A percentile compares a stretch with the other conserved stretches of the same genome.
Evolutionary conservation across 2,113 vertebrate species (phyloP).

Genomic region (Australoheros scitulus): DNA sequence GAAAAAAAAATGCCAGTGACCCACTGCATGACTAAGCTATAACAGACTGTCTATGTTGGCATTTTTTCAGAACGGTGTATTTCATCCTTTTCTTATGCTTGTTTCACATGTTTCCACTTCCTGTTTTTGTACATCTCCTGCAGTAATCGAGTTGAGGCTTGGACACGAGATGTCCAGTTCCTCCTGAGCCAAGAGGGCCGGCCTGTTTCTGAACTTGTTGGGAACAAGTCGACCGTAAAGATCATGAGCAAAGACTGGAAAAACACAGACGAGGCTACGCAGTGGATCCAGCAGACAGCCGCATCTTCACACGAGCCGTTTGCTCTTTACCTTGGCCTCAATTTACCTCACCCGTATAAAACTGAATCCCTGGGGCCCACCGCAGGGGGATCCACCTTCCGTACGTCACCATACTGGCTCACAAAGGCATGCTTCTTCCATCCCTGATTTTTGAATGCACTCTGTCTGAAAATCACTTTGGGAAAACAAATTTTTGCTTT

Average conservation of each 20-base stretch:
- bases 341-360: conserved; percentile 93
- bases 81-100: background rate
- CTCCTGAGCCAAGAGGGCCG: conserved; percentile 92
- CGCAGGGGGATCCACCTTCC: conserved; percentile 93
- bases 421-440: conserved; percentile 79
- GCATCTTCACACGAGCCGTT: conserved; percentile 82
- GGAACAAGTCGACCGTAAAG: conserved; percentile 79
- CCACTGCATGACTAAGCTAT: background rate
- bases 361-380: conserved; percentile 88
- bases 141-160: conserved; percentile 97
- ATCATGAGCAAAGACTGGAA: conserved; percentile 89
- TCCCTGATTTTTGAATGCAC: background rate
- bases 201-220: conserved; percentile 85
- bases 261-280: conserved; percentile 82
- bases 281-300: conserved; percentile 86
- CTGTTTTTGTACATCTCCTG: conserved; percentile 1
- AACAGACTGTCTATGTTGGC: background rate
- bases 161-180: conserved; percentile 92
- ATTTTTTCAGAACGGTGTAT: conserved; percentile 1
- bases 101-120: conserved; percentile 15
- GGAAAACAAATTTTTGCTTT: background rate
- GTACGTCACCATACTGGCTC: conserved; percentile 93
- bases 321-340: conserved; percentile 92
- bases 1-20: background rate
- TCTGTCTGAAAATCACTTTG: background rate